A percentile compares a stretch with the other conserved stretches of the same genome.
phyloP scores from a whole-genome alignment of 2,888 invertebrate genomes.

The Lithophane leautieri region DNA sequence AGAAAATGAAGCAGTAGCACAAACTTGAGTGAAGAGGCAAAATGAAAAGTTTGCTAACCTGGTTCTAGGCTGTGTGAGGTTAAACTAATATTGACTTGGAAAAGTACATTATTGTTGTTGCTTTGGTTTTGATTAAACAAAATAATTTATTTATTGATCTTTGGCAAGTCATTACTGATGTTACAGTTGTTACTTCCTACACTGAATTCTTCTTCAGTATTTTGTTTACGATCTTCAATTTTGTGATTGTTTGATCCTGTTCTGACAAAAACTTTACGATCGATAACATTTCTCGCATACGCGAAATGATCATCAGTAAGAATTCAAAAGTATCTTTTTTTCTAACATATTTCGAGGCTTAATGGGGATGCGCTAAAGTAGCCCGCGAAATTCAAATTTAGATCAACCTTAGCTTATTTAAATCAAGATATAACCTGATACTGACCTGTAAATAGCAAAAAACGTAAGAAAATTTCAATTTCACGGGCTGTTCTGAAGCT shows the following conservation, averaged over 20 bases:
- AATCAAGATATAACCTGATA: too few species aligned
- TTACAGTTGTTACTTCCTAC: background rate
- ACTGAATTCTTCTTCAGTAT: background rate
- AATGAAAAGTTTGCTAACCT: conserved; percentile 39
- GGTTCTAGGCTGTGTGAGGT: conserved; percentile 20
- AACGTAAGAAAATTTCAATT: too few species aligned
- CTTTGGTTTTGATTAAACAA: conserved; percentile 11
- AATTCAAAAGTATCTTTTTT: background rate
- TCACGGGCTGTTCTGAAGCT: too few species aligned
- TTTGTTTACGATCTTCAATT: background rate
- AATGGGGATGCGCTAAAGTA: too few species aligned
- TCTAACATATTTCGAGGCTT: background rate
- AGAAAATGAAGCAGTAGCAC: conserved; percentile 48
- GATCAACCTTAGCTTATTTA: too few species aligned
- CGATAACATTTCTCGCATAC: background rate
- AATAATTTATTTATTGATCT: background rate
- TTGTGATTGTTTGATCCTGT: background rate
- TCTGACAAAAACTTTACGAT: background rate
- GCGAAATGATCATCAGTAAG: background rate
- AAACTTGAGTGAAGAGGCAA: conserved; percentile 31
- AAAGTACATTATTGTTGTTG: conserved; percentile 5
- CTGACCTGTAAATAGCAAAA: too few species aligned
- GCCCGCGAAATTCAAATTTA: too few species aligned
- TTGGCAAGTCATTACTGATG: background rate
- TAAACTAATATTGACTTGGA: conserved; percentile 45